phyloP scores from a whole-genome alignment of 2,113 vertebrate species.

The Pangasianodon hypophthalmus region DNA sequence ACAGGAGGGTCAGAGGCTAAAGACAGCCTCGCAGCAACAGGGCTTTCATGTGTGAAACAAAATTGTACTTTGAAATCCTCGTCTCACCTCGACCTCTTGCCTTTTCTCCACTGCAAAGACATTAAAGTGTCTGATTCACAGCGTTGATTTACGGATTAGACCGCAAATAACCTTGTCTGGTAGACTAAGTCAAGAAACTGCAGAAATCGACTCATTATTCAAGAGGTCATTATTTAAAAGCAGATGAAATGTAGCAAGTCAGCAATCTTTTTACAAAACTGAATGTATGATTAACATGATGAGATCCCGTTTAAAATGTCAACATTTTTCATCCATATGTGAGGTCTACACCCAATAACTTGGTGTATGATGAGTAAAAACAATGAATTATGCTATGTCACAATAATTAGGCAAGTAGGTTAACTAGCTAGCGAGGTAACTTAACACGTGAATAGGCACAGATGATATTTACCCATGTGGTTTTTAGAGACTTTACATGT shows the following conservation, averaged over 20 bases:
- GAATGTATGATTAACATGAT: background rate
- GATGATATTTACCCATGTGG: background rate
- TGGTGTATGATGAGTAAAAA: background rate
- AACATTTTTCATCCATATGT: background rate
- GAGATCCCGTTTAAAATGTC: background rate
- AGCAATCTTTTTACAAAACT: background rate
- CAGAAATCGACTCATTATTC: background rate
- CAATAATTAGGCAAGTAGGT: background rate
- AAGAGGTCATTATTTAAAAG: background rate
- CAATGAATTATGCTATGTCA: background rate
- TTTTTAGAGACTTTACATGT: background rate
- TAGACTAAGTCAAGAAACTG: background rate
- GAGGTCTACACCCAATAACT: background rate
- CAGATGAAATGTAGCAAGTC: background rate
- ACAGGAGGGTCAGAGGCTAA: background rate
- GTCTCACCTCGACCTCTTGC: background rate
- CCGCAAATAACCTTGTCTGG: background rate
- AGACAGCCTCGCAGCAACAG: background rate
- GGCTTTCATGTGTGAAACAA: constrained; percentile 34
- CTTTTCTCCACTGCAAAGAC: background rate
- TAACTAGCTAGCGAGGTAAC: background rate
- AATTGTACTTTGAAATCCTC: background rate
- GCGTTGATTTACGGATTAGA: background rate
- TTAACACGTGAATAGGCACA: background rate
- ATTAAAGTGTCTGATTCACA: background rate